Base-by-base conservation (phyloP, 2,797 vertebrate genomes). In the Tokudaia muenninki region DNA sequence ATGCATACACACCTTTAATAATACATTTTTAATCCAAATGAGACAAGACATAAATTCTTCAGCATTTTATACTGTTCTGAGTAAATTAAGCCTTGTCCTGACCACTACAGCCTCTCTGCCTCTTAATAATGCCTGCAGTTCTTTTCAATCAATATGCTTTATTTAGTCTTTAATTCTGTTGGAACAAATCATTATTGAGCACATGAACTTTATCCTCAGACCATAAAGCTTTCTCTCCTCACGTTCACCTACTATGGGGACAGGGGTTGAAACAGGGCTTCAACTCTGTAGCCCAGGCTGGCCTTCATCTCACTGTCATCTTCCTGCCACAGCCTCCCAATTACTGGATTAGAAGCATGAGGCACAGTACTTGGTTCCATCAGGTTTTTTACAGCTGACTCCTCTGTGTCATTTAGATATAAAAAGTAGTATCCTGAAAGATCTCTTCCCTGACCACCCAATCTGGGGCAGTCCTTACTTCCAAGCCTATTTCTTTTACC, bases 1-100 rank as follows among this genome's bases (percentile, higher is more conserved):
- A 67, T 41, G 14, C 41, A 4, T 37, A 65, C 41, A 22, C 22
- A 12, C 31, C 41, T 21, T 52, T 52, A 70, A 87, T 87, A 55
- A 87, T 72, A 72, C 24, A 72, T 37, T 87, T 41, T 44, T 92
- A 94, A 92, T 57, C 41, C 74, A 5, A 61, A 37, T 63, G 19
- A 96, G 37, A 82, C 59, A 96, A 92, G 52, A 88, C 10, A 75
- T 41, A 84, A 61, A 87, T 50, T 80, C 24, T 94, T 84, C 77
- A 57, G 84, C 50, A 52, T 47, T 57, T 93, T 96, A 84, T 89
- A 55, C 0, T 41, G 61, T 50, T 90, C 50, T 22, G 13, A 82
- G 83, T 84, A 92, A 87, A 89, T 89, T 37, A 31, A 47, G 41
- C 47, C 26, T 83, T 81, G 50, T 83, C 61, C 75, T 34, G 47